Percentiles rank a stretch among this genome's conserved stretches.
These are phyloP conservation scores for Neotoma lepida DNA, from an alignment of 2,113 vertebrate species.

Conservation along the genomic window DNA sequence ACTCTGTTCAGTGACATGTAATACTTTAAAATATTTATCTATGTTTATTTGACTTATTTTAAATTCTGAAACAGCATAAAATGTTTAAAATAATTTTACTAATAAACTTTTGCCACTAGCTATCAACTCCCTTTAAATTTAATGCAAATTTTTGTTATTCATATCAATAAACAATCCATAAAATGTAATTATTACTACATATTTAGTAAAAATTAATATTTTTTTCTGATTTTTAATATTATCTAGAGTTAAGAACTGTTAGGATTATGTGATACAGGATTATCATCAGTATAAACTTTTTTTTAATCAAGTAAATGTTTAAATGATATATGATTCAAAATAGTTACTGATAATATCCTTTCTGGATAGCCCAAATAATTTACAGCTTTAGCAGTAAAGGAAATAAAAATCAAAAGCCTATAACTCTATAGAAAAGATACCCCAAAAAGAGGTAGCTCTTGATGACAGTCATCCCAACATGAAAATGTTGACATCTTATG, in stretches of 20 bases:
- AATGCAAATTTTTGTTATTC: not conserved
- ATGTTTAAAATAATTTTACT: slow-evolving; percentile 18
- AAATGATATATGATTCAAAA: slow-evolving; percentile 5
- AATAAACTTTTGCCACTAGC: not conserved
- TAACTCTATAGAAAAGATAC: not conserved
- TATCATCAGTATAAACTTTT: not conserved
- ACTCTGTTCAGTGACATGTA: not conserved
- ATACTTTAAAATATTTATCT: not conserved
- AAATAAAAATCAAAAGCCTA: not conserved
- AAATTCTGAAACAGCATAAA: not conserved
- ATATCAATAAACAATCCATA: not conserved
- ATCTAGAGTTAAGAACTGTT: not conserved
- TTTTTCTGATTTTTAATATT: not conserved
- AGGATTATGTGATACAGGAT: not conserved
- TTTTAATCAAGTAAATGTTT: not conserved
- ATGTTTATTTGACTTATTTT: not conserved
- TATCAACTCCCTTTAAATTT: not conserved
- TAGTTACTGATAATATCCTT: slow-evolving; percentile 7
- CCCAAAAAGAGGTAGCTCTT: not conserved
- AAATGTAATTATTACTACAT: not conserved
- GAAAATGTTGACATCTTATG: not conserved
- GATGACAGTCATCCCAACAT: not conserved
- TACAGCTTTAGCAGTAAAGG: not conserved
- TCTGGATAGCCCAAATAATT: not conserved
- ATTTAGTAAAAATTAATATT: not conserved